Conservation (phyloP, 1,140 invertebrate species). For the Diprion similis region DNA sequence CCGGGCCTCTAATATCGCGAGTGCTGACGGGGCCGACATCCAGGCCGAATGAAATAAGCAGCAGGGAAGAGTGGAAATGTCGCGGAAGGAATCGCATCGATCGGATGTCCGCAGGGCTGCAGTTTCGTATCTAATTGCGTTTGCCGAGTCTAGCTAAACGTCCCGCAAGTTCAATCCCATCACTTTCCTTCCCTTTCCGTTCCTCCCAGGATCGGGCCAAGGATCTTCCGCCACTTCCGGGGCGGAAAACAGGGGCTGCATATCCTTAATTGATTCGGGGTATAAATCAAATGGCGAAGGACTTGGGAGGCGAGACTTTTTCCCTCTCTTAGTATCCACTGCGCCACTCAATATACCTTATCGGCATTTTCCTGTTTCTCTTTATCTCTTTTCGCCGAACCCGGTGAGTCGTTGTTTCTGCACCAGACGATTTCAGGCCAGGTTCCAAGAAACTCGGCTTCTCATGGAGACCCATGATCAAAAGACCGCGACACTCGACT, state of each 20-base stretch:
- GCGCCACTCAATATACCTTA: constrained; percentile 21
- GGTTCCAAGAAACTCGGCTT: too few species aligned
- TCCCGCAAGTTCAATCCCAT: constrained; percentile 18
- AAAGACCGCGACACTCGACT: too few species aligned
- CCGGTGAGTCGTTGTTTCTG: too few species aligned
- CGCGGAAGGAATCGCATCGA: constrained; percentile 39
- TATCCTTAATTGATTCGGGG: constrained; percentile 37
- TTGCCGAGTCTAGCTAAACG: constrained; percentile 29
- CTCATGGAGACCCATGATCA: too few species aligned
- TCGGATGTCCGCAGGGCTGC: constrained; percentile 33
- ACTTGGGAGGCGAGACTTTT: too few species aligned
- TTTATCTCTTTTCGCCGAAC: background rate
- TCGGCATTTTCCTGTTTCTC: background rate
- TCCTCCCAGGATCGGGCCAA: constrained; percentile 21
- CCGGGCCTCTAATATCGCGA: constrained; percentile 29
- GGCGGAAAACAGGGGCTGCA: constrained; percentile 11
- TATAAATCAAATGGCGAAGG: constrained; percentile 29
- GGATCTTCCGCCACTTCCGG: constrained; percentile 23
- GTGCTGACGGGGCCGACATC: constrained; percentile 29
- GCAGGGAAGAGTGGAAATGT: constrained; percentile 20
- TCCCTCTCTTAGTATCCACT: background rate
- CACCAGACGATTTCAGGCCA: too few species aligned
- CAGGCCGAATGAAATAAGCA: background rate
- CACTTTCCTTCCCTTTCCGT: constrained; percentile 23
- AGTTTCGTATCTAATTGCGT: constrained; percentile 45